These are phyloP conservation scores for Sminthurinus signatus DNA, from an alignment of 1,140 invertebrate genomes.

Conservation along the genomic window DNA sequence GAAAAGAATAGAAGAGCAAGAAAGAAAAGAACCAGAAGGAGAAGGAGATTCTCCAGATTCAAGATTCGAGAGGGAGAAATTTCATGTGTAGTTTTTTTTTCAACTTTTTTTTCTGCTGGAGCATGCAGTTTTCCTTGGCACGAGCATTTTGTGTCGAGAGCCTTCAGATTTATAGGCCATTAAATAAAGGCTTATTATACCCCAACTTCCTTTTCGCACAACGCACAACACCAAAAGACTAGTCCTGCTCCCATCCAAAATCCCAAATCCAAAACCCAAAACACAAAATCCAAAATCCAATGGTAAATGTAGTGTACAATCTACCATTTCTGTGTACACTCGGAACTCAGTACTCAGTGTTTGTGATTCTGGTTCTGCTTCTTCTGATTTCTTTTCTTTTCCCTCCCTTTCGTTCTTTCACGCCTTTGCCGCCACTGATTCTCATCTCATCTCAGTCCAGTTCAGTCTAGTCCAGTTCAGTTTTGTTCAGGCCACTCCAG, in stretches of 20 bases:
- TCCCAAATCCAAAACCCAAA: too few relatives aligned
- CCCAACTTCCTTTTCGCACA: constrained; percentile 39
- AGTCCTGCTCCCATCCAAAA: too few relatives aligned
- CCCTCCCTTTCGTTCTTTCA: not conserved
- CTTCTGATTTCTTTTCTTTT: not conserved
- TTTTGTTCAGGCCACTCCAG: not conserved
- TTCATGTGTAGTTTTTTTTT: constrained; percentile 9
- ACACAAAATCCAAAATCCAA: too few relatives aligned
- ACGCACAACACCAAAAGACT: constrained; percentile 30
- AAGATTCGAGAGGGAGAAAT: not conserved
- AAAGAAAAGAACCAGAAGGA: not conserved
- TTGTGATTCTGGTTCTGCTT: too few relatives aligned
- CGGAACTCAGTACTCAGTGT: too few relatives aligned
- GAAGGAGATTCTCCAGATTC: too few relatives aligned
- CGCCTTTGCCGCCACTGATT: too few relatives aligned
- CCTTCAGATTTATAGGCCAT: constrained; percentile 42
- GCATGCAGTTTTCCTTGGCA: constrained; percentile 40
- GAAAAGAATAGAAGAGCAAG: not conserved
- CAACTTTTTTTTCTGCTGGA: constrained; percentile 32
- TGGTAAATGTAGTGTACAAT: constrained; percentile 12
- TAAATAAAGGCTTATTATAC: constrained; percentile 42
- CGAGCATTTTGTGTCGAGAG: constrained; percentile 41
- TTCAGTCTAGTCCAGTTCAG: not conserved
- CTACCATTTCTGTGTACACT: too few relatives aligned
- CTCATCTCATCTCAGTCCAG: not conserved